phyloP scores from a whole-genome alignment of 2,888 invertebrate species.

The Matsumyia berberina region DNA sequence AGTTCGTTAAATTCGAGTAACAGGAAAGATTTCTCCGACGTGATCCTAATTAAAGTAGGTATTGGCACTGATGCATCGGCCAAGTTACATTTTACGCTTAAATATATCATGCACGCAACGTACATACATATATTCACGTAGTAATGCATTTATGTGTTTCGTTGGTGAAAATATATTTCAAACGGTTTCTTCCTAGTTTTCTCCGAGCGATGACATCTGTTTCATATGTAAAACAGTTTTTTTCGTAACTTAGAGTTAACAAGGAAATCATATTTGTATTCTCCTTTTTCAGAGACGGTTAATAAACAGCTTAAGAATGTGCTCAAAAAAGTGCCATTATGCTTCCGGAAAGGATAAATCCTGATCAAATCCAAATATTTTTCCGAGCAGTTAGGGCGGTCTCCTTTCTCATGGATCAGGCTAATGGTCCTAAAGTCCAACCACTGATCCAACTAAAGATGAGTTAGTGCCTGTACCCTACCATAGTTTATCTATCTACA shows the following conservation, averaged over 20 bases:
- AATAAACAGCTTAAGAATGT: no score
- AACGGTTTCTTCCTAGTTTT: constrained; percentile 20
- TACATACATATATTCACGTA: background rate
- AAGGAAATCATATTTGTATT: background rate
- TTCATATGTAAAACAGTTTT: constrained; percentile 1
- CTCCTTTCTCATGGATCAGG: no score
- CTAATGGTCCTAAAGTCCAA: no score
- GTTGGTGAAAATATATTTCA: background rate
- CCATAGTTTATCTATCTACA: no score
- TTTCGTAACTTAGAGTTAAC: background rate
- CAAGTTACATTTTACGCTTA: background rate
- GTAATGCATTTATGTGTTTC: background rate
- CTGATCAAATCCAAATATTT: no score
- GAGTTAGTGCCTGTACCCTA: no score
- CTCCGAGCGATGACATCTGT: background rate
- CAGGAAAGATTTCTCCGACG: constrained; percentile 37
- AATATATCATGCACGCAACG: constrained; percentile 1
- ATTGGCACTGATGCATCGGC: constrained; percentile 22
- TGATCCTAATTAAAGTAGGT: constrained; percentile 36
- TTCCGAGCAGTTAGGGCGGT: no score
- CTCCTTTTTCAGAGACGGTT: no score
- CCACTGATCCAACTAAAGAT: no score
- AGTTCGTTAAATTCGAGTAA: constrained; percentile 5
- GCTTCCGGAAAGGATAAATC: no score
- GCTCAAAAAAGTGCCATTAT: no score